Base-by-base conservation (phyloP, 1,140 invertebrate species). In the Micrasema longulum region DNA sequence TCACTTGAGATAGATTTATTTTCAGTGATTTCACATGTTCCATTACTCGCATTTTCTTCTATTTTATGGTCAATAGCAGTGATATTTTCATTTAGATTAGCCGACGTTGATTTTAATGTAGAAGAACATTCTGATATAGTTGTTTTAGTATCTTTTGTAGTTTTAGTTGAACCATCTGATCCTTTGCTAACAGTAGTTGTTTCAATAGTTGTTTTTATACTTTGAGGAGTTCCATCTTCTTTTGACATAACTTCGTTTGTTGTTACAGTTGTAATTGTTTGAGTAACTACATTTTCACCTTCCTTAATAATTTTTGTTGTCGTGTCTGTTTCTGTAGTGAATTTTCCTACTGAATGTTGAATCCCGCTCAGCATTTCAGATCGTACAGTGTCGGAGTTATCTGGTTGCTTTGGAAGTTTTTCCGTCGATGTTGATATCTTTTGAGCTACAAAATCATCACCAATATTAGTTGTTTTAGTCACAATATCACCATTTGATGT, bases 161-260 rank as follows among this genome's bases (percentile, higher is more conserved):
- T 84, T 23, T 80, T 82, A 11, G 79, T 83, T 20, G 83, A 83
- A 20, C 84, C 84, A 78, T 85, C 84, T 23, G 82, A 79, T 63
- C 83, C 80, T 77, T 83, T 85, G 72, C 84, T 84, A 0, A 84
- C 74, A 38, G 84, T 85, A 11, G 84, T 85, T 36, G 84, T 85
- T 79, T 85, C 84, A 73, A 85, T 85, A 5, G 84, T 85, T n/a
- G 84, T 85, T 77, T 85, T 85, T n/a, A 85, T 78, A 71, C 83
- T 84, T 80, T 85, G 84, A 20, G 84, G 84, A 52, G 84, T 85
- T 3, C 83, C 84, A 76, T 85, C 84, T 78, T 85, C 84, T 76
- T 80, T 80, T 18, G 84, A 85, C 64, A 85, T 80, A 20, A 85
- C 79, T 80, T 85, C 84, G 76, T 83, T 85, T n/a, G 83, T 85